phyloP scores from a whole-genome alignment of 2,888 invertebrate genomes.

The Sminthurides aquaticus region DNA sequence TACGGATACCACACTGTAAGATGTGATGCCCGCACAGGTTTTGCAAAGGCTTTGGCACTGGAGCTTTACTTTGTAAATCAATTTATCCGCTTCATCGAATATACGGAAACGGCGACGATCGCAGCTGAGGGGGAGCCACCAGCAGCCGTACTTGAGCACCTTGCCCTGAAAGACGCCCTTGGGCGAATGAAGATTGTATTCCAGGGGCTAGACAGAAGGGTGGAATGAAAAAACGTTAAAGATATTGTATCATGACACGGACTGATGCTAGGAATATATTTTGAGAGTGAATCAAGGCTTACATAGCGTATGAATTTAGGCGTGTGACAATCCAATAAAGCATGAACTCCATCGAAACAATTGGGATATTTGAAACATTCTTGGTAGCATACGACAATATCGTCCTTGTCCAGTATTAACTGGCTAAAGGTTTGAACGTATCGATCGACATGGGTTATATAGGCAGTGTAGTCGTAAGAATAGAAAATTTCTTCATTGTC shows the following conservation, averaged over 20 bases:
- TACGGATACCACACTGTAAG: not conserved
- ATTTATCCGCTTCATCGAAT: not conserved
- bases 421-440: conserved; percentile 6
- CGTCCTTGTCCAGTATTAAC: conserved; percentile 7
- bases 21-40: not conserved
- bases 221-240: too few species aligned
- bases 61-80: not conserved
- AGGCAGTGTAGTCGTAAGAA: conserved; percentile 11
- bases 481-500: not conserved
- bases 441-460: not conserved
- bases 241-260: too few species aligned
- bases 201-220: not conserved
- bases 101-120: not conserved
- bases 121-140: not conserved
- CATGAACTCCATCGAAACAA: not conserved
- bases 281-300: too few species aligned
- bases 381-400: not conserved
- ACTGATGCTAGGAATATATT: too few species aligned
- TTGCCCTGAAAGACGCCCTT: not conserved
- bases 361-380: conserved; percentile 5
- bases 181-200: not conserved
- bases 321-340: conserved; percentile 2
- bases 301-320: not conserved
- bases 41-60: not conserved
- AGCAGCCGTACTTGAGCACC: not conserved